Evolutionary conservation across 1,140 invertebrate species (phyloP), one percentile per base, ranked within the genome.

Genomic region (Rhopalosiphum padi): DNA sequence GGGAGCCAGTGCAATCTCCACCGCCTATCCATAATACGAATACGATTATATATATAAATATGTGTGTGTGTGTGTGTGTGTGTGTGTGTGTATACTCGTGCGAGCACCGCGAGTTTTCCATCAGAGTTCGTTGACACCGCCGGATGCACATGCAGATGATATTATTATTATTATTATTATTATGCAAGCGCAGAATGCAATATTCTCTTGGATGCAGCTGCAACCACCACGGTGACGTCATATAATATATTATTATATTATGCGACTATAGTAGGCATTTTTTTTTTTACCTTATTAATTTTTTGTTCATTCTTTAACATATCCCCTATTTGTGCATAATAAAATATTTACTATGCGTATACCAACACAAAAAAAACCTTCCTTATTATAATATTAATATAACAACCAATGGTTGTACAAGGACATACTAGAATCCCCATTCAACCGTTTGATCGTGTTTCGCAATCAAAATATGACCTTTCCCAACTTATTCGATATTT

Each of bases 171-270:
- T 86, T 87, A 87, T 89, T 88, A 68, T 90, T 82, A 83, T 92
- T 92, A 85, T 85, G 90, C 91, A 85, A 92, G 46, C 77, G 55
- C 60, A 89, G 37, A 90, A 60, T 90, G 88, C 88, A 90, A 90
- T 90, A 60, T 60, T 60, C 88, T 30, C 25, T 35, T 2, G 41
- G 48, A 30, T 55, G 88, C 88, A 90, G 88, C 53, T 60, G 53
- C 88, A 90, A 25, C 37, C n/a, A 11, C 21, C 18, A 25, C 43
- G 86, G 25, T 90, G 90, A 91, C 90, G 90, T 91, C 90, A 60
- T 90, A 89, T 35, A 22, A 89, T 37, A 88, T 53, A 88, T 35
- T 86, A 46, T 46, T 46, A 46, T 86, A 46, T 86, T 86, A n/a
- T n/a, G 43, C 46, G 43, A 48, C 43, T 30, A 25, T 48, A 30